Conservation (phyloP, 2,888 invertebrate genomes). For the Conchocele bisecta region DNA sequence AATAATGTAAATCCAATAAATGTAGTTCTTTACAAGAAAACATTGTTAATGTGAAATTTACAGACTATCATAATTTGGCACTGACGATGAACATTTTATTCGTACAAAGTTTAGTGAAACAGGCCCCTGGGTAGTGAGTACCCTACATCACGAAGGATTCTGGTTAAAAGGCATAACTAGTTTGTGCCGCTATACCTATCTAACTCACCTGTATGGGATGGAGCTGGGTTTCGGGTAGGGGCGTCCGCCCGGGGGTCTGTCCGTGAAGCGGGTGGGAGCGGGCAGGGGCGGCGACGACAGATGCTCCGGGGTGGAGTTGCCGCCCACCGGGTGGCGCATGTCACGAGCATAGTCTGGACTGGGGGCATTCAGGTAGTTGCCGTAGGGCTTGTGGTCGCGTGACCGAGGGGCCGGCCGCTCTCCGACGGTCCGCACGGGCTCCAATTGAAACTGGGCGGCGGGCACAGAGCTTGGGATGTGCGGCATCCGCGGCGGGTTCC, state of each 20-base stretch:
- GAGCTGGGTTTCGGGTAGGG: conserved; percentile 41
- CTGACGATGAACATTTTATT: too few relatives aligned
- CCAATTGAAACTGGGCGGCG: conserved; percentile 39
- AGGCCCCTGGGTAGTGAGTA: too few relatives aligned
- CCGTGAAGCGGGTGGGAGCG: conserved; percentile 36
- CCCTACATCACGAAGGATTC: too few relatives aligned
- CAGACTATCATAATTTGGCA: too few relatives aligned
- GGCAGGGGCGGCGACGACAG: conserved; percentile 33
- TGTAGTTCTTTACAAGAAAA: too few relatives aligned
- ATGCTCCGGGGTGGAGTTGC: conserved; percentile 53
- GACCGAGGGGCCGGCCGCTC: conserved; percentile 10
- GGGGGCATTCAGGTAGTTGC: conserved; percentile 32
- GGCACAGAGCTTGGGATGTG: conserved; percentile 48
- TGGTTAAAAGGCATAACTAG: too few relatives aligned
- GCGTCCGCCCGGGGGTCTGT: conserved; percentile 42
- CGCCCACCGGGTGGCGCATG: conserved; percentile 16
- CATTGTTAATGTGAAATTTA: too few relatives aligned
- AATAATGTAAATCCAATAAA: too few relatives aligned
- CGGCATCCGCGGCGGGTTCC: conserved; percentile 55
- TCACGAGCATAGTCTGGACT: conserved; percentile 22
- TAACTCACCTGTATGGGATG: conserved; percentile 26
- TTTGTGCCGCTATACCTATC: too few relatives aligned
- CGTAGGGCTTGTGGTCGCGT: conserved; percentile 15
- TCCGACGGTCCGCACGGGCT: conserved; percentile 9
- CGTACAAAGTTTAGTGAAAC: too few relatives aligned